Conservation (phyloP, 2,888 invertebrate genomes). For the Drosophila meridiana region DNA sequence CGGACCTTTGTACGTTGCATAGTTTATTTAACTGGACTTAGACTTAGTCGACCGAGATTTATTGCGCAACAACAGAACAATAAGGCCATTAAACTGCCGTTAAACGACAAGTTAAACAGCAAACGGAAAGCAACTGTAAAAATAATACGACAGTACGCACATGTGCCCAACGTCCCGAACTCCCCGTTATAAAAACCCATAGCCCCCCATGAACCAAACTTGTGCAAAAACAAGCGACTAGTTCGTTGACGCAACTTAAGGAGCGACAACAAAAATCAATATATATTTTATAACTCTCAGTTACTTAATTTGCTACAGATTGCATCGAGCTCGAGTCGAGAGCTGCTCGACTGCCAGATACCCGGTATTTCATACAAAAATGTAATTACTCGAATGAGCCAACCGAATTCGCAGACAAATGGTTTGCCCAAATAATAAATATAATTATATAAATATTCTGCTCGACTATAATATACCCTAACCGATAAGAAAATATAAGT, state of each 20-base stretch:
- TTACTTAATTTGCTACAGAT: conserved; percentile 1
- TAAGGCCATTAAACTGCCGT: conserved; percentile 26
- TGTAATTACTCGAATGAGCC: neutral
- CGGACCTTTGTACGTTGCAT: neutral
- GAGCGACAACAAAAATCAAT: conserved; percentile 21
- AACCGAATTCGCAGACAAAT: neutral
- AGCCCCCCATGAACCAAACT: neutral
- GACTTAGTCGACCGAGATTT: conserved; percentile 42
- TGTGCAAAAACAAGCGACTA: neutral
- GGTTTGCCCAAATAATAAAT: neutral
- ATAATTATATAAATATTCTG: neutral
- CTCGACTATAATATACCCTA: neutral
- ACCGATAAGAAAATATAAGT: neutral
- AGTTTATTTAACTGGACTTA: conserved; percentile 20
- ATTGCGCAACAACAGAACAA: conserved; percentile 32
- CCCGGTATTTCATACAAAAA: neutral
- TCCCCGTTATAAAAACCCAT: neutral
- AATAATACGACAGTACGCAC: conserved; percentile 4
- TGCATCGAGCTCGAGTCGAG: neutral
- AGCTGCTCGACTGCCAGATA: neutral
- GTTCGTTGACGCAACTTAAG: neutral
- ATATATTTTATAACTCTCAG: conserved; percentile 10
- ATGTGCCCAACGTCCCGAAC: neutral
- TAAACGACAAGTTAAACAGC: conserved; percentile 19
- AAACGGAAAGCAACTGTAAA: conserved; percentile 7